Conservation (phyloP, 1,140 invertebrate species). For the Drosophila rufa region DNA sequence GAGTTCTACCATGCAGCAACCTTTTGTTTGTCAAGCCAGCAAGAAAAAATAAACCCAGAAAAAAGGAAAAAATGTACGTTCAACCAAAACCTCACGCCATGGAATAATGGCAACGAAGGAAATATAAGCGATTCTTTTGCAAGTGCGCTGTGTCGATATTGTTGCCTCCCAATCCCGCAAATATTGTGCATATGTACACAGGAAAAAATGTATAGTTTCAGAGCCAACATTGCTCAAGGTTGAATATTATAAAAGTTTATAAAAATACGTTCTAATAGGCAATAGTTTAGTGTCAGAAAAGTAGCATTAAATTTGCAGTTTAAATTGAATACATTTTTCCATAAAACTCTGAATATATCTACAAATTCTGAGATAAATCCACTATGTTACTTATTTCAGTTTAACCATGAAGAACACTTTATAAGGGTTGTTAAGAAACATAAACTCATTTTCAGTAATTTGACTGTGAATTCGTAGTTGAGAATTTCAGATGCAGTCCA, state of each 20-base stretch:
- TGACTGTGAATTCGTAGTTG: too few relatives aligned
- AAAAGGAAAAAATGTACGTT: constrained; percentile 13
- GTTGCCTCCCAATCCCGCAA: constrained; percentile 24
- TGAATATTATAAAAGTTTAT: neutral
- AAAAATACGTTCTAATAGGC: too few relatives aligned
- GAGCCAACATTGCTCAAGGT: neutral
- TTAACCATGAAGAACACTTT: too few relatives aligned
- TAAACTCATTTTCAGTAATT: too few relatives aligned
- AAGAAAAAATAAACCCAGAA: constrained; percentile 15
- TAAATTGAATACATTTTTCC: neutral
- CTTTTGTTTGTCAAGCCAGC: constrained; percentile 49
- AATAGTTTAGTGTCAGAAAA: too few relatives aligned
- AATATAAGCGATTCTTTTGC: constrained; percentile 42
- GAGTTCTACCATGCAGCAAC: constrained; percentile 36
- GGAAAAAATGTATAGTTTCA: neutral
- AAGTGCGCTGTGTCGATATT: constrained; percentile 47
- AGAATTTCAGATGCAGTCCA: too few relatives aligned
- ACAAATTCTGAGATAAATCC: too few relatives aligned
- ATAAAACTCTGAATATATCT: too few relatives aligned
- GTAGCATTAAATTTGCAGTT: neutral
- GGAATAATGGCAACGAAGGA: constrained; percentile 28
- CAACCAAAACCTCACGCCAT: constrained; percentile 34
- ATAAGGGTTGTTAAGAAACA: too few relatives aligned
- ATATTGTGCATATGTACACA: constrained; percentile 26
- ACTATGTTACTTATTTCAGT: too few relatives aligned